Base-by-base conservation (phyloP, 2,888 invertebrate genomes). In the Acrobasis suavella region DNA sequence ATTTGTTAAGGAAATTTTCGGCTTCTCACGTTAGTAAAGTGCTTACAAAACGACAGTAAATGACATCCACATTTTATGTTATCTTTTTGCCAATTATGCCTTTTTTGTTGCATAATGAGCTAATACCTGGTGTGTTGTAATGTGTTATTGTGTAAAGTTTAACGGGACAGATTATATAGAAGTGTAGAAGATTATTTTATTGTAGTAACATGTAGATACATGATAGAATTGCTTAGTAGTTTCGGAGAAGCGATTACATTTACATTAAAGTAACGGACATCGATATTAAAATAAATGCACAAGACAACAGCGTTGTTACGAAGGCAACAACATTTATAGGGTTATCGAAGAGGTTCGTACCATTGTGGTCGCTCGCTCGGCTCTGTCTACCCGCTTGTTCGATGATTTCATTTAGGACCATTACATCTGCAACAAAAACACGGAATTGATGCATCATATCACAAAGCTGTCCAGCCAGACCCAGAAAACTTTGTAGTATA, bases 351-450 rank as follows among this genome's bases (percentile, higher is more conserved):
- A 65, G 61, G 67, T 72, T 87, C 93, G 94, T 96, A 97, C 97
- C 97, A 95, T 96, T 96, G 87, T 96, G 96, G 71, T 97, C 97
- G 82, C 96, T 96, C 66, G 96, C 95, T 82, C 96, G 94, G 91
- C 97, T 97, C 82, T 97, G 97, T 84, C 96, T 94, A 73, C 97
- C 96, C 65, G 98, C 98, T 93, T 98, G 98, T 86, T 98, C 98
- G 77, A 98, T 97, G 80, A 99, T 98, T 87, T 98, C 98, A 86
- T 98, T 98, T 79, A 98, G 93, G 76, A 98, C 98, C 97, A 98
- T 97, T 68, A 98, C 98, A 94, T 99, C 98, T 98, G 56, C 8
- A 56, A 56, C 56, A 56, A 60, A 58, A 54, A 10, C 32, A 32
- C 32, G 8, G 0, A 32, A 32, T 32, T 32, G 32, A 32, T 32